Base-by-base conservation (phyloP, 2,113 vertebrate genomes). In the Setophaga petechia region DNA sequence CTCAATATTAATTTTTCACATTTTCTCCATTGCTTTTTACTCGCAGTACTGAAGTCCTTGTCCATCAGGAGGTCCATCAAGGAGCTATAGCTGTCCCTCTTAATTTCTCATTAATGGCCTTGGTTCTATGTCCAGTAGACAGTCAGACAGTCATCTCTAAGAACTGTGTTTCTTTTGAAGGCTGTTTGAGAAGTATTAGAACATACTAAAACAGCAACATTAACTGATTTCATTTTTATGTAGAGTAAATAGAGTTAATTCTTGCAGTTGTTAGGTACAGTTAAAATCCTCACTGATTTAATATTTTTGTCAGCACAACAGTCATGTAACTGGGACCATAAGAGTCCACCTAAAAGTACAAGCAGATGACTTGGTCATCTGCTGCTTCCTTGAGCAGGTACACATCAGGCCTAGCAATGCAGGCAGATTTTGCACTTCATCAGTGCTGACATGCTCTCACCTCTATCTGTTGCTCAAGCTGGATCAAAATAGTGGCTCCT, bases 381-480 rank as follows among this genome's bases (percentile, higher is more conserved):
- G 72, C 58, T 92, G 49, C 84, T 66, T 84, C 43, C 54, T 73
- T 66, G 35, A 37, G 13, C 20, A 77, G 30, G 12, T 44, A 1
- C 15, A 28, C 17, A 24, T 24, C 44, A 76, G 37, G 15, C 52
- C 39, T 66, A 4, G 46, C 23, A 44, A 12, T 23, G 14, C 22
- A 37, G 54, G 15, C 72, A 73, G 30, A 31, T n/a, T 61, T 58
- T 16, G 28, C 33, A 23, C 25, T 55, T 49, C 5, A 15, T 39
- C 46, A 49, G 0, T 28, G 23, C 44, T 76, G 24, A 30, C 0
- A 0, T 11, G 6, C 9, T 62, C 22, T 61, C 46, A 61, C 23
- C 15, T 22, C 25, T 31, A 3, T 43, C 72, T 33, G 14, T 59
- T 66, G 20, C 21, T 85, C 35, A 72, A 31, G 7, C 19, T 66